Base-by-base conservation (phyloP, 1,140 invertebrate species). In the Drosophila takahashii region DNA sequence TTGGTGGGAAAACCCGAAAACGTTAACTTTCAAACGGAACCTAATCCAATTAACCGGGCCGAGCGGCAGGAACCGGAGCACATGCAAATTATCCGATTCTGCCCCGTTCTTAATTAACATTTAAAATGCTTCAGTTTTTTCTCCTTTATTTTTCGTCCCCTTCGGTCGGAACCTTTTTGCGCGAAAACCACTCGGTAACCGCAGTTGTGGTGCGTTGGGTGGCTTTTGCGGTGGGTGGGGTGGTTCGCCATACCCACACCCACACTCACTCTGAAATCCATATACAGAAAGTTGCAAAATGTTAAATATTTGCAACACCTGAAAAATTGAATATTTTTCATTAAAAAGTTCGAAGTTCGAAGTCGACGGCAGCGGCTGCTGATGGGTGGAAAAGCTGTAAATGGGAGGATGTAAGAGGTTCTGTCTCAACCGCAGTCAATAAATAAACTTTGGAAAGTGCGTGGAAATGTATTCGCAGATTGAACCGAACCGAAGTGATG, bases 321-420 rank as follows among this genome's bases (percentile, higher is more conserved):
- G 84, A 89, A 83, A 77, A 89, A 89, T 87, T 89, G 84, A 87
- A 87, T 87, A 87, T 89, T 79, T 76, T 89, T 87, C 79, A 89
- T 89, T 87, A 89, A 89, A 89, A 87, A 89, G 81, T 86, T 81
- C 58, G 73, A 86, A 85, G 83, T 81, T 26, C 56, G n/a, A n/a
- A n/a, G n/a, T n/a, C 56, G 54, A 62, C 72, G 34, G 60, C 65
- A 53, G 59, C 57, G 56, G 57, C 72, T 79, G 77, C 48, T 59
- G 15, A 22, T 50, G 22, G 18, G 8, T 50, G 22, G 18, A 10
- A 9, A n/a, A 4, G 15, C 2, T 4, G 50, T 0, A 18, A 51
- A 3, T 15, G 34, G 16, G 16, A 13, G 8, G 18, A 8, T 3
- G 41, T 6, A 1, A 10, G 36, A n/a, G 41, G 27, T 4, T 11